These are phyloP conservation scores for Parascotia fuliginaria DNA, from an alignment of 2,888 invertebrate genomes.

Conservation along the genomic window DNA sequence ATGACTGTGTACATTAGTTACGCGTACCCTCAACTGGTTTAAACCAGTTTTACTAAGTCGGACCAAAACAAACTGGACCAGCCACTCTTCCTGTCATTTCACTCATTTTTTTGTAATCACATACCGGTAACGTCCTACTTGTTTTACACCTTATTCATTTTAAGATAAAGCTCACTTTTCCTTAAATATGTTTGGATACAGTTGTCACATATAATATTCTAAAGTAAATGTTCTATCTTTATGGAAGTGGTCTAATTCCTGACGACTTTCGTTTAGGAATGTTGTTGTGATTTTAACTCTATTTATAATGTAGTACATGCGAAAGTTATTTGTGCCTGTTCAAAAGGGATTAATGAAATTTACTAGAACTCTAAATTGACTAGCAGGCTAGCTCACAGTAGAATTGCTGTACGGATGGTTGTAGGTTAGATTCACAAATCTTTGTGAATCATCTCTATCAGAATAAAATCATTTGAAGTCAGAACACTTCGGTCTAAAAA, in stretches of 20 bases:
- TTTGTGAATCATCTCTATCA: no score
- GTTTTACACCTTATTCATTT: conserved; percentile 13
- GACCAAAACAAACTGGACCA: conserved; percentile 44
- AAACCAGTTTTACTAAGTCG: conserved; percentile 48
- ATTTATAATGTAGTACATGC: background rate
- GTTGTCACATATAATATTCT: conserved; percentile 11
- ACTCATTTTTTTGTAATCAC: conserved; percentile 53
- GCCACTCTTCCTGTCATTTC: conserved; percentile 68
- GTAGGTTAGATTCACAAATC: no score
- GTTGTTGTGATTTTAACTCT: background rate
- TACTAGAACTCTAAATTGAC: no score
- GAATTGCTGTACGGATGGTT: no score
- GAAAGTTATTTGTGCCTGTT: background rate
- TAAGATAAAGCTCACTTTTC: conserved; percentile 8
- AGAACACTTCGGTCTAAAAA: no score
- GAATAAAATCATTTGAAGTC: no score
- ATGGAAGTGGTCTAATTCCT: conserved; percentile 31
- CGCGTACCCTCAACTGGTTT: conserved; percentile 42
- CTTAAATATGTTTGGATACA: background rate
- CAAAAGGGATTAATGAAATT: no score
- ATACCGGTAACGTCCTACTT: conserved; percentile 19
- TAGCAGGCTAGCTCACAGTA: no score
- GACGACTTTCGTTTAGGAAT: conserved; percentile 26
- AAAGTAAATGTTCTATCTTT: conserved; percentile 21
- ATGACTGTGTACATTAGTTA: conserved; percentile 32